A percentile compares a stretch with the other conserved stretches of the same genome.
Evolutionary conservation across 1,140 invertebrate genomes (phyloP).

Genomic region (Luehdorfia chinensis): DNA sequence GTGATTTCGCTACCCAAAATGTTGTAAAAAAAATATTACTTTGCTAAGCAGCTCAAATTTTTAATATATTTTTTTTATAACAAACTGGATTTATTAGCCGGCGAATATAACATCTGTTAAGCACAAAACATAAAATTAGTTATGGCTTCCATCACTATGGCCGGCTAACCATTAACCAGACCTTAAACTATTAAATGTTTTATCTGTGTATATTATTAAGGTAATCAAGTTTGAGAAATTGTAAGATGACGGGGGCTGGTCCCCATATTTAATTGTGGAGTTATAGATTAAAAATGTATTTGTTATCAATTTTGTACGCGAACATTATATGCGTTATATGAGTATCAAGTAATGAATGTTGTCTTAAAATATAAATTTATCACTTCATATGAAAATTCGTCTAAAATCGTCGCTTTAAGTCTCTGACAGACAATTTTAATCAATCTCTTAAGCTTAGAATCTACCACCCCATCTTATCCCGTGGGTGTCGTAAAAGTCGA

Average conservation of each 20-base stretch:
- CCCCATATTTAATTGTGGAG: slow-evolving; percentile 43
- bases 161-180: not conserved
- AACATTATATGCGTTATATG: slow-evolving; percentile 38
- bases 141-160: not conserved
- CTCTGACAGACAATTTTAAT: not conserved
- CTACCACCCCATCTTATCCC: too few species aligned
- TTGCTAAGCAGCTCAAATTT: slow-evolving; percentile 58
- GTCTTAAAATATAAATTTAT: slow-evolving; percentile 29
- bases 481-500: too few species aligned
- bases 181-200: slow-evolving; percentile 8
- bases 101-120: not conserved
- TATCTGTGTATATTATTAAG: slow-evolving; percentile 30
- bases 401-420: slow-evolving; percentile 9
- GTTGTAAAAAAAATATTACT: slow-evolving; percentile 35
- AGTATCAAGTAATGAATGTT: slow-evolving; percentile 42
- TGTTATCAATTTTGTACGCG: slow-evolving; percentile 68
- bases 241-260: slow-evolving; percentile 56
- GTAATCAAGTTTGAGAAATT: slow-evolving; percentile 37
- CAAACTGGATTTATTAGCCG: not conserved
- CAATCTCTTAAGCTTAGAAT: not conserved
- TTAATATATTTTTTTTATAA: slow-evolving; percentile 15
- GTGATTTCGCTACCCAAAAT: too few species aligned
- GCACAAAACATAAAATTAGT: slow-evolving; percentile 5
- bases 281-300: slow-evolving; percentile 44
- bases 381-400: slow-evolving; percentile 2